A percentile compares a stretch with the other conserved stretches of the same genome.
These are phyloP conservation scores for Falco biarmicus DNA, from an alignment of 2,797 vertebrate genomes.

Conservation along the genomic window DNA sequence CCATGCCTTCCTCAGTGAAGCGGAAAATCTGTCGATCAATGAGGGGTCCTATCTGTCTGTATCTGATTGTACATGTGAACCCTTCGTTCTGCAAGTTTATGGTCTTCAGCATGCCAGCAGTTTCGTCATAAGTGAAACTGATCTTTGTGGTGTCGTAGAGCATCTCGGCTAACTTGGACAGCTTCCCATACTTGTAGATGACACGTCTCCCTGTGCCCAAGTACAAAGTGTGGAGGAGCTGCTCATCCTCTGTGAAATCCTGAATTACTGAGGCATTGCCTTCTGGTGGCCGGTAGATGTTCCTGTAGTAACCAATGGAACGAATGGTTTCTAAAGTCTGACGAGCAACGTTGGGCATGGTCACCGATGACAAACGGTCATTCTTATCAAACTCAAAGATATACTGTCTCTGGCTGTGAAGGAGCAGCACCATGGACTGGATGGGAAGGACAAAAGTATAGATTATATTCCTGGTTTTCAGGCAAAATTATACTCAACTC, in stretches of 20 bases:
- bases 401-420: slow-evolving; percentile 97
- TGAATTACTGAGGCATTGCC: slow-evolving; percentile 94
- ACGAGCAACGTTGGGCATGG: slow-evolving; percentile 97
- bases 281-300: slow-evolving; percentile 93
- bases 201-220: slow-evolving; percentile 92
- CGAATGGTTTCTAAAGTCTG: slow-evolving; percentile 94
- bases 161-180: slow-evolving; percentile 92
- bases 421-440: slow-evolving; percentile 97
- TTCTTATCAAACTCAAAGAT: slow-evolving; percentile 99
- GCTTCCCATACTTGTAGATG: slow-evolving; percentile 95
- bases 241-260: slow-evolving; percentile 93
- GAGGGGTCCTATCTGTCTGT: slow-evolving; percentile 95
- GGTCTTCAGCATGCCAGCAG: slow-evolving; percentile 94
- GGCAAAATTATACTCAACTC: neutral
- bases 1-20: slow-evolving; percentile 98
- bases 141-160: slow-evolving; percentile 95
- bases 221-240: slow-evolving; percentile 91
- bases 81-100: slow-evolving; percentile 95
- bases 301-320: slow-evolving; percentile 96
- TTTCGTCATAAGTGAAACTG: slow-evolving; percentile 93
- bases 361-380: slow-evolving; percentile 92
- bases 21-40: slow-evolving; percentile 98
- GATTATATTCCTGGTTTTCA: neutral
- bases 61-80: slow-evolving; percentile 96
- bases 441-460: slow-evolving; percentile 3